Evolutionary conservation across 2,797 vertebrate genomes (phyloP).

Genomic region (Siniperca obscura): DNA sequence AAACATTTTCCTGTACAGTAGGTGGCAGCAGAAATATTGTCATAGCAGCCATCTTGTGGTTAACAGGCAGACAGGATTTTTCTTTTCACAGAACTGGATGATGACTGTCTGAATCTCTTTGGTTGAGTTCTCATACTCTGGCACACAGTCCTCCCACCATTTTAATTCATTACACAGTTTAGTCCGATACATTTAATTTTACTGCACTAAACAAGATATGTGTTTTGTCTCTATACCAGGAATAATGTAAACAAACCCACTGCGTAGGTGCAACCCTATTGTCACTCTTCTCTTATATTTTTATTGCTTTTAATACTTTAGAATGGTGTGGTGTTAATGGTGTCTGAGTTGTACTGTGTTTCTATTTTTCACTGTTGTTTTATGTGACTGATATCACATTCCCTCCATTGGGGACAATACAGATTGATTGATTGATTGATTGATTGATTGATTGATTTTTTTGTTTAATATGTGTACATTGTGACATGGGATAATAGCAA

Average conservation of each 20-base stretch:
- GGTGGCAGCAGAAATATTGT: constrained; percentile 54
- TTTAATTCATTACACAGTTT: neutral
- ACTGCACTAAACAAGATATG: neutral
- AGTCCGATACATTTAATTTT: neutral
- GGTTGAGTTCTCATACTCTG: neutral
- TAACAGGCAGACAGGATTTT: constrained; percentile 3
- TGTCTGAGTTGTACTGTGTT: neutral
- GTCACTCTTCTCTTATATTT: no score
- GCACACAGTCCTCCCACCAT: neutral
- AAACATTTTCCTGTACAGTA: constrained; percentile 36
- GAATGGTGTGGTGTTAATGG: no score
- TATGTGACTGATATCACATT: neutral
- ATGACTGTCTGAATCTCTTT: constrained; percentile 6
- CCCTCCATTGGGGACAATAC: neutral
- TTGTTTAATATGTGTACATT: neutral
- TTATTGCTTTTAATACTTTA: no score
- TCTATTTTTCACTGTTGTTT: neutral
- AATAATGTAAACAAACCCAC: neutral
- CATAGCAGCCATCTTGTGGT: constrained; percentile 46
- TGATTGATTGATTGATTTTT: no score
- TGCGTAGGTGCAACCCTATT: neutral
- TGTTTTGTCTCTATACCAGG: neutral
- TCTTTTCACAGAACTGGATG: neutral
- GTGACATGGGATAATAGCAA: neutral
- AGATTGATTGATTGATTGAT: neutral